A percentile compares a stretch with the other conserved stretches of the same genome.
These are phyloP conservation scores for Rugalucina vietnamica DNA, from an alignment of 2,888 invertebrate genomes.

Conservation along the genomic window DNA sequence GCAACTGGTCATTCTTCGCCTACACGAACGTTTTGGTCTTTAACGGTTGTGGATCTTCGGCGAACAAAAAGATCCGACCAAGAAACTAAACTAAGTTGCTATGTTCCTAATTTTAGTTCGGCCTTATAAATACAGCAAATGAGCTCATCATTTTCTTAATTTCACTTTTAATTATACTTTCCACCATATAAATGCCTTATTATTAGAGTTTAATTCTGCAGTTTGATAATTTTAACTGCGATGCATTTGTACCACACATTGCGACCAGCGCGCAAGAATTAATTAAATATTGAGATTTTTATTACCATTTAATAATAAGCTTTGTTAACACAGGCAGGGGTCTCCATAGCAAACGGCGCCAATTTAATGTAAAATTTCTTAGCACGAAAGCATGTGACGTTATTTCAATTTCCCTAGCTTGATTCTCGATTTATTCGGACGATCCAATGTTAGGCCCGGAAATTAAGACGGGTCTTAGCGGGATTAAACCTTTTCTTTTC, in stretches of 20 bases:
- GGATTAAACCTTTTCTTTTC: conserved; percentile 15
- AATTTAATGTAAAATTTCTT: conserved; percentile 42
- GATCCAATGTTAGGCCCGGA: conserved; percentile 34
- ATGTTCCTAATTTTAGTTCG: no score
- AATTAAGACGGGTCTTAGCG: conserved; percentile 41
- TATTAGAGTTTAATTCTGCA: conserved; percentile 9
- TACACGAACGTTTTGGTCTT: no score
- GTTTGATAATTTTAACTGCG: conserved; percentile 12
- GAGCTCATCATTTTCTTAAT: not conserved
- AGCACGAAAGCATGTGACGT: conserved; percentile 43
- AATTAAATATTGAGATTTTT: conserved; percentile 37
- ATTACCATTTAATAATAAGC: conserved; percentile 56
- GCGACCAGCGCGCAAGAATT: conserved; percentile 39
- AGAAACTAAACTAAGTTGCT: no score
- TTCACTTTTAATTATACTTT: not conserved
- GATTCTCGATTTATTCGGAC: conserved; percentile 6
- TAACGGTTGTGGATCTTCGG: no score
- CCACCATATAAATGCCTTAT: not conserved
- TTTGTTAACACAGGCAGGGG: conserved; percentile 48
- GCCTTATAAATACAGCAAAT: no score
- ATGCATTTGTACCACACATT: conserved; percentile 9
- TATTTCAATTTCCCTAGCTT: conserved; percentile 23
- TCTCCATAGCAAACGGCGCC: conserved; percentile 38
- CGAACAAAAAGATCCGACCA: no score
- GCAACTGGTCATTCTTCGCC: no score